Base-by-base conservation (phyloP, 2,888 invertebrate genomes). In the Temnothorax unifasciatus region DNA sequence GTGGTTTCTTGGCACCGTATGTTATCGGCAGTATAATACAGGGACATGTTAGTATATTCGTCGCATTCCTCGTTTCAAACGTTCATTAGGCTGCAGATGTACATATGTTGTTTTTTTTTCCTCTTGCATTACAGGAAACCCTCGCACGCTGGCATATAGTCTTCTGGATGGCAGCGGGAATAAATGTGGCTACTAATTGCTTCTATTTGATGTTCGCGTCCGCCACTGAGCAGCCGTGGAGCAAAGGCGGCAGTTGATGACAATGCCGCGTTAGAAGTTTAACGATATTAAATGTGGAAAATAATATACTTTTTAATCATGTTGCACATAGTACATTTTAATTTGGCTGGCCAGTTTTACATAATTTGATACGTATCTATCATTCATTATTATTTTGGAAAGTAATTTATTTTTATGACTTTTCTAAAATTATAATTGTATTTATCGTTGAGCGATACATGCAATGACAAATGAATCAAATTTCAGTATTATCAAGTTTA, bases 1-100 rank as follows among this genome's bases (percentile, higher is more conserved):
- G 98, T 92, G 98, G 98, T 0, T 98, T 98, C 93, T 94, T 98
- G 89, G 98, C 98, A 29, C 98, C 98, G 0, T 97, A 97, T 91
- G 96, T 97, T 47, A 97, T 97, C 74, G 97, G 97, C 18, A 94
- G 96, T 83, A 96, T 98, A 64, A 97, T 98, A 71, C 96, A 97
- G 91, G 96, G 96, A 83, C 96, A 96, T 95, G 97, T 96, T 93
- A 95, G 95, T 94, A 88, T 77, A 64, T 81, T 52, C 54, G 4
- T 52, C n/a, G 8, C 2, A 38, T 64, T 61, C 29, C 38, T 11
- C 0, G 8, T 50, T 47, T 63, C 6, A 38, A 52, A 11, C 15
- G 1, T 34, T 34, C 1, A 0, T 54, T 9, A 41, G 6, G 13
- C 47, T 69, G 6, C 0, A 21, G 81, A 76, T 79, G 61, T 86